These are phyloP conservation scores for Calyptommatus sinebrachiatus DNA, from an alignment of 2,113 vertebrate genomes.

Conservation along the genomic window DNA sequence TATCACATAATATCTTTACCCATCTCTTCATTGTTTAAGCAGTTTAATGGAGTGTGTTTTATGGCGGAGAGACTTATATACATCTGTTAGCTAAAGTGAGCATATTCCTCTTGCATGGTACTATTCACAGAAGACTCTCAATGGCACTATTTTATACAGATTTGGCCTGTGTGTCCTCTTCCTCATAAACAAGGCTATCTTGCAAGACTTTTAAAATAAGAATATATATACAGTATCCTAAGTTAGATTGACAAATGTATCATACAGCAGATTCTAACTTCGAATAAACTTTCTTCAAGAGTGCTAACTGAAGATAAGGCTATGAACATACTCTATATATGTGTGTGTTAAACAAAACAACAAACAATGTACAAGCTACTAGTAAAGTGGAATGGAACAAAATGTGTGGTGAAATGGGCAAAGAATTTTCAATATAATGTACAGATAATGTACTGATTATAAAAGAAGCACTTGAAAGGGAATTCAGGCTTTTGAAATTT, in stretches of 20 bases:
- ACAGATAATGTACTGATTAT: too few species aligned
- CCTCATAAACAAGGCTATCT: not conserved
- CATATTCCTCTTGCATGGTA: not conserved
- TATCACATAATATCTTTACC: not conserved
- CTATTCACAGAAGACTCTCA: not conserved
- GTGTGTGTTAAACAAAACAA: too few species aligned
- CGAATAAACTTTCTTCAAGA: not conserved
- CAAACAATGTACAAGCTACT: too few species aligned
- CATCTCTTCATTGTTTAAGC: conserved; percentile 26
- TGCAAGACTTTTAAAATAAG: not conserved
- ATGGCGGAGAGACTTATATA: conserved; percentile 5
- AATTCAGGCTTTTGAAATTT: too few species aligned
- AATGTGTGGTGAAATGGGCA: too few species aligned
- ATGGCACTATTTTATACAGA: not conserved
- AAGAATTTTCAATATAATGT: too few species aligned
- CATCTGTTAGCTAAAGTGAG: not conserved
- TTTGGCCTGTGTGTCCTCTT: not conserved
- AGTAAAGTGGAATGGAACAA: too few species aligned
- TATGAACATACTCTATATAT: not conserved
- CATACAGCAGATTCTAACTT: not conserved
- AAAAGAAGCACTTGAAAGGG: too few species aligned
- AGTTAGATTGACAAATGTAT: too few species aligned
- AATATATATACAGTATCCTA: too few species aligned
- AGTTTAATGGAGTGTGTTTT: conserved; percentile 17
- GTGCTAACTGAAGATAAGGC: not conserved